phyloP scores from a whole-genome alignment of 2,797 vertebrate species.

The Taeniopygia guttata region DNA sequence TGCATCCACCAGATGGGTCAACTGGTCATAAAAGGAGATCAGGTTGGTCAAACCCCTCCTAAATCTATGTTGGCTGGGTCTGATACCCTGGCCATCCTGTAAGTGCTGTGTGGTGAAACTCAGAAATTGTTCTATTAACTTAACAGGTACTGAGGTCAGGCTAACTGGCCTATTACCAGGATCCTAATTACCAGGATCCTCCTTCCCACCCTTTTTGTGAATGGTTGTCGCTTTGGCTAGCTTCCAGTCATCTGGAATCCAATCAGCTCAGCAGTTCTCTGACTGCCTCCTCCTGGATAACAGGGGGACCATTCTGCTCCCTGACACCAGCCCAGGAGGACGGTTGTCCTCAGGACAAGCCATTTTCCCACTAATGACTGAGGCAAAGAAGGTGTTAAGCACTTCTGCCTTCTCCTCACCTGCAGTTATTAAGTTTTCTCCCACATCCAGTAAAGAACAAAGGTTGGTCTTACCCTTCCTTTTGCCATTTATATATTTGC shows the following conservation, averaged over 20 bases:
- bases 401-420: not conserved
- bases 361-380: not conserved
- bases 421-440: too few species aligned
- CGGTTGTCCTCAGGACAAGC: not conserved
- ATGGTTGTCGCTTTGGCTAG: fast-evolving
- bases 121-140: not conserved
- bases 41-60: not conserved
- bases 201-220: not conserved
- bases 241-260: not conserved
- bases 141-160: too few species aligned
- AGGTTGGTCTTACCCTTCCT: not conserved
- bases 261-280: not conserved
- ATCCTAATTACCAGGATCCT: too few species aligned
- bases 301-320: not conserved
- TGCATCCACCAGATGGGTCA: not conserved
- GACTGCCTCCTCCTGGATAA: not conserved
- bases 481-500: not conserved
- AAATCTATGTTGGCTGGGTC: not conserved
- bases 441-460: not conserved
- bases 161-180: too few species aligned
- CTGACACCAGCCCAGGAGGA: not conserved
- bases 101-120: too few species aligned
- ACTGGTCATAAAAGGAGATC: not conserved
- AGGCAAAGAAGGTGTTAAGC: not conserved
- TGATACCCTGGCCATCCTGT: not conserved